A percentile compares a stretch with the other conserved stretches of the same genome.
Conservation (phyloP, 2,797 vertebrate species). For the Sphaeramia orbicularis region DNA sequence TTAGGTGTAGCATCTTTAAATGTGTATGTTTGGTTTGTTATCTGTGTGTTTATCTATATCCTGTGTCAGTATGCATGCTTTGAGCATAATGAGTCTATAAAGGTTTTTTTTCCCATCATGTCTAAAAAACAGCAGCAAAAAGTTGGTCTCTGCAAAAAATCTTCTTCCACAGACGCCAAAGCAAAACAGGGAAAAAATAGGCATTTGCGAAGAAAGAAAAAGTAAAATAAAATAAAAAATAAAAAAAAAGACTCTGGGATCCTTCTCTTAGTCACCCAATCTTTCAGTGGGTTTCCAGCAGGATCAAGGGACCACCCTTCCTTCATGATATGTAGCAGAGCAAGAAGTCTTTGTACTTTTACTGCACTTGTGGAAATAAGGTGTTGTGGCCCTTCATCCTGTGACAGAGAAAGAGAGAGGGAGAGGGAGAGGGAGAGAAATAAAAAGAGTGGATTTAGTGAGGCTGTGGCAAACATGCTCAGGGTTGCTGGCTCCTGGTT, state of each 20-base stretch:
- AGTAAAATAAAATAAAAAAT: conserved; percentile 42
- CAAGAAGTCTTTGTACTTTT: conserved; percentile 95
- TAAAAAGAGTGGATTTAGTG: conserved; percentile 76
- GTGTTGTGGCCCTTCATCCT: conserved; percentile 90
- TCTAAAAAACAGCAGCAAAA: conserved; percentile 91
- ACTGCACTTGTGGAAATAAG: conserved; percentile 94
- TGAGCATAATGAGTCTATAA: conserved; percentile 89
- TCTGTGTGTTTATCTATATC: conserved; percentile 75
- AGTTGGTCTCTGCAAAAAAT: conserved; percentile 89
- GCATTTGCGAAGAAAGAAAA: conserved; percentile 80
- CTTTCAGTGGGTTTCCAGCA: conserved; percentile 82
- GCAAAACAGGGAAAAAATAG: conserved; percentile 83
- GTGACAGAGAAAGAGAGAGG: conserved; percentile 74
- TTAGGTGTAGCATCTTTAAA: conserved; percentile 68
- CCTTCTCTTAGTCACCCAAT: conserved; percentile 82
- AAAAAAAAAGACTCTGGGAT: conserved; percentile 75
- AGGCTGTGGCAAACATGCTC: conserved; percentile 77
- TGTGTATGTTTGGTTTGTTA: conserved; percentile 73
- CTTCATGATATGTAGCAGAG: conserved; percentile 91
- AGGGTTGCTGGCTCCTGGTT: conserved; percentile 79
- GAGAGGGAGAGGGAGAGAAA: conserved; percentile 53
- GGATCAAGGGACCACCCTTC: conserved; percentile 87
- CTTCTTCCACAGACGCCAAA: conserved; percentile 83
- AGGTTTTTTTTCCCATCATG: conserved; percentile 81
- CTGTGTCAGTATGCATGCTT: conserved; percentile 87